Percentiles rank a stretch among this genome's conserved stretches.
These are phyloP conservation scores for Sclerurus mexicanus DNA, from an alignment of 2,113 vertebrate genomes.

Conservation along the genomic window DNA sequence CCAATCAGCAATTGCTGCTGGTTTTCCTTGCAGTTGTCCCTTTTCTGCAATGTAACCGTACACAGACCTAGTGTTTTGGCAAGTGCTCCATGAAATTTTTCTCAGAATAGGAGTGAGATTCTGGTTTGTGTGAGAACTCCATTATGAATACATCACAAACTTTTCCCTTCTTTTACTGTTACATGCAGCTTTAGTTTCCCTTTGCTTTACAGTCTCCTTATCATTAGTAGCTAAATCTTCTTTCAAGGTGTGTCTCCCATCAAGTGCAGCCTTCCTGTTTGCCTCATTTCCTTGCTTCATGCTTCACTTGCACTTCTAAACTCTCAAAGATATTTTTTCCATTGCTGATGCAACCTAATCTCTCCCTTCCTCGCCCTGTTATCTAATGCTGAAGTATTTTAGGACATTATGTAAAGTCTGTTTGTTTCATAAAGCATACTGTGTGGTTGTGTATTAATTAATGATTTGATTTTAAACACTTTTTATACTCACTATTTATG, in stretches of 20 bases:
- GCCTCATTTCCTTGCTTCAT: neutral
- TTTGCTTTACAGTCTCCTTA: neutral
- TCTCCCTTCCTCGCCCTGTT: neutral
- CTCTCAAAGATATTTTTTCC: neutral
- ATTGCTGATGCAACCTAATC: neutral
- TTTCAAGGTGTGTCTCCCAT: neutral
- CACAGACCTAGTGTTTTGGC: neutral
- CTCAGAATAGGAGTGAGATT: neutral
- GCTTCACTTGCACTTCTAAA: neutral
- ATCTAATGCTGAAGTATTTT: conserved; percentile 20
- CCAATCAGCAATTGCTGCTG: neutral
- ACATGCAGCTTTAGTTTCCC: neutral
- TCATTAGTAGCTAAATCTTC: neutral
- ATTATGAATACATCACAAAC: neutral
- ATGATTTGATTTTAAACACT: neutral
- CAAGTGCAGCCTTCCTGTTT: neutral
- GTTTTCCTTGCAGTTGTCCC: neutral
- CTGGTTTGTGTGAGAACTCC: neutral
- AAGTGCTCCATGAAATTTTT: neutral
- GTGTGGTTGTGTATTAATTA: neutral
- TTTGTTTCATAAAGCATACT: neutral
- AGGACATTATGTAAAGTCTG: conserved; percentile 3
- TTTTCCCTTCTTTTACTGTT: neutral
- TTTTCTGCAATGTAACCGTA: neutral
- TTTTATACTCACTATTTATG: neutral